Evolutionary conservation across 1,140 invertebrate genomes (phyloP).

Genomic region (Diachasmimorpha longicaudata): DNA sequence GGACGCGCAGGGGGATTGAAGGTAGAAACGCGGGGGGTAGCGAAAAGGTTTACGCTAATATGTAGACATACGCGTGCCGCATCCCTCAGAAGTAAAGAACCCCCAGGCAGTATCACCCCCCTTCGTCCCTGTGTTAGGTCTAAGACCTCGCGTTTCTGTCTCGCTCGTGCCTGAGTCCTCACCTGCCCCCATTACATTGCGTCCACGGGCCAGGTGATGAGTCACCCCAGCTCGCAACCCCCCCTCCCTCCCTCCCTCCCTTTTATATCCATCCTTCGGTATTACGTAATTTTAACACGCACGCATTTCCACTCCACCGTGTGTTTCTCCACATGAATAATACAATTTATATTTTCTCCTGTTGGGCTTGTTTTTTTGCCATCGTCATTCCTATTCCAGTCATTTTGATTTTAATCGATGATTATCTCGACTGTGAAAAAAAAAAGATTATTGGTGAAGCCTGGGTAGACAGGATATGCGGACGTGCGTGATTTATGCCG

Average conservation of each 20-base stretch:
- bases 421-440: neutral
- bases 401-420: conserved; percentile 11
- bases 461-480: conserved; percentile 49
- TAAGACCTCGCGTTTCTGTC: neutral
- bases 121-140: neutral
- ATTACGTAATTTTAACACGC: conserved; percentile 37
- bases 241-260: neutral
- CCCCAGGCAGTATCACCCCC: conserved; percentile 18
- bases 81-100: conserved; percentile 22
- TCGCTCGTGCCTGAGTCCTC: conserved; percentile 36
- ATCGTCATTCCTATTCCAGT: neutral
- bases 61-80: neutral
- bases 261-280: neutral
- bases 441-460: conserved; percentile 32
- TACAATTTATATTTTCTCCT: neutral
- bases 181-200: conserved; percentile 48
- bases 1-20: too few species aligned
- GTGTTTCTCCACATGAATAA: conserved; percentile 6
- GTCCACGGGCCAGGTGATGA: conserved; percentile 63
- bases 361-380: neutral
- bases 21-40: too few species aligned
- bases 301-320: conserved; percentile 20
- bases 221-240: conserved; percentile 44
- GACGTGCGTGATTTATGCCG: conserved; percentile 56
- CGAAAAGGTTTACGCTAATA: neutral